Evolutionary conservation across 37 sponge, comb jelly and placozoan species (phyloP).

Genomic region (Amphimedon queenslandica): DNA sequence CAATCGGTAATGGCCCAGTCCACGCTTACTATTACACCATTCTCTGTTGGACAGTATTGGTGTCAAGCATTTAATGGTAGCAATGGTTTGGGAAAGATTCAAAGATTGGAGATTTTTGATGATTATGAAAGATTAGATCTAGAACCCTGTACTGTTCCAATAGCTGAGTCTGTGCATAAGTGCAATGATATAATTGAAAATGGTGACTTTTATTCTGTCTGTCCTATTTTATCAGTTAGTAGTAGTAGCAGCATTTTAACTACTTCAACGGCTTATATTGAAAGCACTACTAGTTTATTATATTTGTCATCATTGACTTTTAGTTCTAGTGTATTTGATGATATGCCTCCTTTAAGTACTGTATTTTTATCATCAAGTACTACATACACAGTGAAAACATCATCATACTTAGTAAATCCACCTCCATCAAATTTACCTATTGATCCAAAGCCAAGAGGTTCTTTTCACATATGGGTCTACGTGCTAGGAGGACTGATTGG

Average conservation of each 20-base stretch:
- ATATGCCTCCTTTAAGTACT: background rate
- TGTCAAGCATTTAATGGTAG: background rate
- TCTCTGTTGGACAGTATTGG: constrained; percentile 7
- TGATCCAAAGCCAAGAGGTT: background rate
- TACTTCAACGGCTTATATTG: background rate
- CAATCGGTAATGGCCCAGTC: no score
- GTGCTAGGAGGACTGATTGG: background rate
- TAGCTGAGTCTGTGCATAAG: background rate
- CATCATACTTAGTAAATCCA: background rate
- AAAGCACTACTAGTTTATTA: background rate
- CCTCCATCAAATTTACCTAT: background rate
- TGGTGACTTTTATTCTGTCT: no score
- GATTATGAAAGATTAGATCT: background rate
- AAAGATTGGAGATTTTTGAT: background rate
- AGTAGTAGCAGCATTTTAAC: no score
- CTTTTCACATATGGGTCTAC: background rate
- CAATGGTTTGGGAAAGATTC: background rate
- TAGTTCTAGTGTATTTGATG: background rate
- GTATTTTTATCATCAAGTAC: background rate
- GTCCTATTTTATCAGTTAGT: no score
- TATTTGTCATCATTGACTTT: background rate
- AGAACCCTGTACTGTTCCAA: background rate
- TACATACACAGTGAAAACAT: background rate
- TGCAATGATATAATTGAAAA: background rate
- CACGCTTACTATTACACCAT: no score